Evolutionary conservation across 2,888 invertebrate genomes (phyloP), one percentile per base, ranked within the genome.

Genomic region (Acrobeloides nanus): DNA sequence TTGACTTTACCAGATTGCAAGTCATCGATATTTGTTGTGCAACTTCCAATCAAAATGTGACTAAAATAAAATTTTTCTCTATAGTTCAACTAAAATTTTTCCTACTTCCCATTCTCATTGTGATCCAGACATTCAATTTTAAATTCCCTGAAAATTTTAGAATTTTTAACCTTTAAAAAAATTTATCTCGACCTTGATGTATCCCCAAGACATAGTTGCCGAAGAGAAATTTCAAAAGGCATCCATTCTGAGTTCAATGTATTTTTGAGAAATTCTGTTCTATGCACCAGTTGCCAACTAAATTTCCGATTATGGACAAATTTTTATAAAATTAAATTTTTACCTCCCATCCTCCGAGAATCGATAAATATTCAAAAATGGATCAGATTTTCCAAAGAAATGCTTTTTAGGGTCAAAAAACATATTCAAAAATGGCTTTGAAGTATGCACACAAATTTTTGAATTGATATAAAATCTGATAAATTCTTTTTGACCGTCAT

Each of bases 211-310:
- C 80, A 67, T 35, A 81, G 68, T 7, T 75, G 67, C 33, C 78
- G 68, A 0, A 78, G 72, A 17, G 77, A 72, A 15, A 80, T 57
- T 2, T 73, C 74, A 46, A 81, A 76, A 6, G 76, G 67, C 49
- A 74, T 74, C 81, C 81, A 82, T 4, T 74, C 75, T 6, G 81
- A 81, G 62, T 80, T 78, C 32, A 78, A 62, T 8, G 78, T 79
- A 50, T 76, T 77, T 62, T 76, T 78, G 38, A 78, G 74, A n/a
- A 77, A 76, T 64, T 81, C 81, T 33, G 80, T 80, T 18, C 64
- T 49, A 46, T 66, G 61, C 1, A 63, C 61, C 7, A 70, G 34
- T 8, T 56, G 59, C 15, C 41, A 38, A 24, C 64, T 62, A 37
- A 39, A 59, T 6, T 17, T 37, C 29, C 3, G 40, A 3, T 3